A percentile compares a stretch with the other conserved stretches of the same genome.
Conservation (phyloP, 2,113 vertebrate species). For the Alaudala cheleensis region DNA sequence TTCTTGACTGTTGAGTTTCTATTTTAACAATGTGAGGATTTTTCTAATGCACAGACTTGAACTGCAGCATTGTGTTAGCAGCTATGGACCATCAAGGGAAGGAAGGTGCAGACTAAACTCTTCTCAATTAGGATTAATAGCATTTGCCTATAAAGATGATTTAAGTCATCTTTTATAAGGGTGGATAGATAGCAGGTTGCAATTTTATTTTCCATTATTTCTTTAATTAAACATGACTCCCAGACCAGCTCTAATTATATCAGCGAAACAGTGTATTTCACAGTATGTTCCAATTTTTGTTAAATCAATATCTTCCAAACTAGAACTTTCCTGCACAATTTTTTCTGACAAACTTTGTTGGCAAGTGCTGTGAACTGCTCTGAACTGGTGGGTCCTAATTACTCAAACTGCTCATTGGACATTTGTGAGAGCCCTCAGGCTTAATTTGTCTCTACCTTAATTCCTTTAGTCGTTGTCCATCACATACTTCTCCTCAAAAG, state of each 20-base stretch:
- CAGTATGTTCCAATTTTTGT: neutral
- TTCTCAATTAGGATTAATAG: neutral
- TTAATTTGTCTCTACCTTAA: neutral
- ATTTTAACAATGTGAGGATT: neutral
- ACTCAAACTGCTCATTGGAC: neutral
- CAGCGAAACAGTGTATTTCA: neutral
- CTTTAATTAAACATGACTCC: neutral
- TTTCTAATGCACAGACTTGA: neutral
- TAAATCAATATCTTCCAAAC: neutral
- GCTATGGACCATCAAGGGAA: neutral
- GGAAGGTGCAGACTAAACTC: neutral
- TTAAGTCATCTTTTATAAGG: neutral
- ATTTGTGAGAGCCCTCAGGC: neutral
- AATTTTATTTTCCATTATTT: neutral
- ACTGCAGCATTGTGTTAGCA: neutral
- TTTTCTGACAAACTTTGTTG: neutral
- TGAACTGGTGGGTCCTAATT: neutral
- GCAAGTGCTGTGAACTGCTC: neutral
- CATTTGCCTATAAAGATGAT: neutral
- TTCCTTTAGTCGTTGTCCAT: neutral
- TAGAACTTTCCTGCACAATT: neutral
- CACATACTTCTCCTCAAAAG: neutral
- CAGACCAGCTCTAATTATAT: neutral
- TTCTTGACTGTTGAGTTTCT: neutral
- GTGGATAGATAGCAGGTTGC: neutral